Percentiles rank a stretch among this genome's conserved stretches.
Conservation (phyloP, 2,113 vertebrate species). For the Cryptomyrus ogoouensis region DNA sequence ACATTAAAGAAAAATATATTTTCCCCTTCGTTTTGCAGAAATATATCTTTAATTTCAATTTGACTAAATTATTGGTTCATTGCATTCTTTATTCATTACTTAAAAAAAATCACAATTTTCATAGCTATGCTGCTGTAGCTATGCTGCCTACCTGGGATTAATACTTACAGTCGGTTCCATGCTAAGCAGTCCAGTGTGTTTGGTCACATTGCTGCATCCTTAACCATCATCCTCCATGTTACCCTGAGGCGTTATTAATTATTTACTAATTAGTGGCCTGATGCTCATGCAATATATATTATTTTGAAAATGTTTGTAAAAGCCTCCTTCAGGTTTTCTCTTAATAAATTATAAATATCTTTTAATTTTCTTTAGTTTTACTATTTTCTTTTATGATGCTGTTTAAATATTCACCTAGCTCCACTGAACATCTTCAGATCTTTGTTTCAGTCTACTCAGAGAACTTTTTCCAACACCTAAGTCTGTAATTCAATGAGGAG, state of each 20-base stretch:
- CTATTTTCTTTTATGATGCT: background rate
- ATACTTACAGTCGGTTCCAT: background rate
- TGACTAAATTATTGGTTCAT: background rate
- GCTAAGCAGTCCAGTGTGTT: background rate
- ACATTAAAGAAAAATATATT: background rate
- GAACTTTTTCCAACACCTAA: constrained; percentile 39
- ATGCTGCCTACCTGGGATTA: background rate
- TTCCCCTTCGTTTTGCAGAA: background rate
- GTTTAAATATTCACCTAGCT: background rate
- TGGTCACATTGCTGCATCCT: background rate
- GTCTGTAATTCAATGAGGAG: background rate
- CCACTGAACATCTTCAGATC: background rate
- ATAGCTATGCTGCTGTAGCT: background rate
- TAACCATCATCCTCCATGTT: background rate
- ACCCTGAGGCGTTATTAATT: background rate
- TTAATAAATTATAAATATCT: background rate
- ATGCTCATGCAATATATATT: background rate
- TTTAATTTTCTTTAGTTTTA: background rate
- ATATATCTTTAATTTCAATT: background rate
- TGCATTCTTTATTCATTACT: background rate
- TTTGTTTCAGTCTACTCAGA: constrained; percentile 62
- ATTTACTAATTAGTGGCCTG: background rate
- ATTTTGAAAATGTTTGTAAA: constrained; percentile 1
- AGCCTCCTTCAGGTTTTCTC: background rate
- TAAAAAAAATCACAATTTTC: background rate